Conservation (phyloP, 2,888 invertebrate genomes). For the Doris montereyensis region DNA sequence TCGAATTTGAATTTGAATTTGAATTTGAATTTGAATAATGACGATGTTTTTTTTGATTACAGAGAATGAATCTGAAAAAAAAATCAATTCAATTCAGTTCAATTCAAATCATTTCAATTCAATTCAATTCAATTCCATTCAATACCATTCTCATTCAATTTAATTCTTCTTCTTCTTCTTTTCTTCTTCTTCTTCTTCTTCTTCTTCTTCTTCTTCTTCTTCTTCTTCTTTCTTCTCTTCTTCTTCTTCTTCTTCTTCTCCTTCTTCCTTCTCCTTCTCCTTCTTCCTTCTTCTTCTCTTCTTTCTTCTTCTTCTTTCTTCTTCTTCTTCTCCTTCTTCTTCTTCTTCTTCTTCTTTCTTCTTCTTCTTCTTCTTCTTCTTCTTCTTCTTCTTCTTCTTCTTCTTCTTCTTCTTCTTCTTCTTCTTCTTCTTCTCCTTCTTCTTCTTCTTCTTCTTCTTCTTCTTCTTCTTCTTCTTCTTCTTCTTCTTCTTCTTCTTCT, state of each 20-base stretch:
- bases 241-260: neutral
- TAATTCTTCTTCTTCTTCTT: too few species aligned
- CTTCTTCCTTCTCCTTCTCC: neutral
- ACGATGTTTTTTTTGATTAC: too few species aligned
- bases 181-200: too few species aligned
- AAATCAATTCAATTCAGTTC: too few species aligned
- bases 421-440: neutral
- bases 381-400: neutral
- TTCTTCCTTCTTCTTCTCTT: neutral
- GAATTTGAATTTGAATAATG: too few species aligned
- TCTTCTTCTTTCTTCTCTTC: neutral
- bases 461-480: neutral
- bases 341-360: neutral
- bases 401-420: neutral
- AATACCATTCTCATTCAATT: too few species aligned
- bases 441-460: conserved; percentile 1
- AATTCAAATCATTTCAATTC: too few species aligned
- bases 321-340: neutral
- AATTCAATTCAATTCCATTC: too few species aligned
- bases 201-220: too few species aligned
- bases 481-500: neutral
- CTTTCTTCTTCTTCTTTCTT: neutral
- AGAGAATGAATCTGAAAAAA: too few species aligned
- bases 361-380: neutral
- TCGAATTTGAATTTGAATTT: too few species aligned